Evolutionary conservation across 2,888 invertebrate species (phyloP).

Genomic region (Thymelicus lineola): DNA sequence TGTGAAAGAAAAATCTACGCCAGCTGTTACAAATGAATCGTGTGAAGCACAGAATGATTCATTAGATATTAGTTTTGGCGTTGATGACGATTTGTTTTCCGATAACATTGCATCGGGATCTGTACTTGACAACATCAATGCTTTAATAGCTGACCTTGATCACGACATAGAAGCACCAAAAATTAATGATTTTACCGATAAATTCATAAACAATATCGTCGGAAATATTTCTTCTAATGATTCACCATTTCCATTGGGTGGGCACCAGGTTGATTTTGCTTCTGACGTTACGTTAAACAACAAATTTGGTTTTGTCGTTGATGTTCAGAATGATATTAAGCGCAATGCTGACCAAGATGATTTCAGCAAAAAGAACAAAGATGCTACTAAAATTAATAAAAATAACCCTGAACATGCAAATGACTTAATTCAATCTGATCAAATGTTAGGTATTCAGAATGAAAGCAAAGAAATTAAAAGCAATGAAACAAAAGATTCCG

Average conservation of each 20-base stretch:
- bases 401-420: background rate
- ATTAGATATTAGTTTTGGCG: constrained; percentile 56
- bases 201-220: constrained; percentile 58
- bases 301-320: constrained; percentile 3
- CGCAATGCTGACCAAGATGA: background rate
- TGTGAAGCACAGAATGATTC: constrained; percentile 35
- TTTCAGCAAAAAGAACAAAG: background rate
- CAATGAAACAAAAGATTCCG: background rate
- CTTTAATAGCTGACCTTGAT: constrained; percentile 70
- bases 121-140: constrained; percentile 70
- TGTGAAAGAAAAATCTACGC: background rate
- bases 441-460: background rate
- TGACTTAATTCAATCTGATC: background rate
- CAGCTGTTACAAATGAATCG: background rate
- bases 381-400: background rate
- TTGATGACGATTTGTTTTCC: constrained; percentile 69
- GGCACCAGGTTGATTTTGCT: constrained; percentile 15
- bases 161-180: constrained; percentile 61
- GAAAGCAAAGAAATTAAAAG: background rate
- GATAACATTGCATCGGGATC: constrained; percentile 66
- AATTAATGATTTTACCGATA: constrained; percentile 49
- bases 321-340: background rate
- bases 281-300: constrained; percentile 9
- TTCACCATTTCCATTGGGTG: constrained; percentile 15
- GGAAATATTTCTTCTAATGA: constrained; percentile 36